Percentiles rank a stretch among this genome's conserved stretches.
Conservation (phyloP, 2,888 invertebrate genomes). For the Ethmia dodecea region DNA sequence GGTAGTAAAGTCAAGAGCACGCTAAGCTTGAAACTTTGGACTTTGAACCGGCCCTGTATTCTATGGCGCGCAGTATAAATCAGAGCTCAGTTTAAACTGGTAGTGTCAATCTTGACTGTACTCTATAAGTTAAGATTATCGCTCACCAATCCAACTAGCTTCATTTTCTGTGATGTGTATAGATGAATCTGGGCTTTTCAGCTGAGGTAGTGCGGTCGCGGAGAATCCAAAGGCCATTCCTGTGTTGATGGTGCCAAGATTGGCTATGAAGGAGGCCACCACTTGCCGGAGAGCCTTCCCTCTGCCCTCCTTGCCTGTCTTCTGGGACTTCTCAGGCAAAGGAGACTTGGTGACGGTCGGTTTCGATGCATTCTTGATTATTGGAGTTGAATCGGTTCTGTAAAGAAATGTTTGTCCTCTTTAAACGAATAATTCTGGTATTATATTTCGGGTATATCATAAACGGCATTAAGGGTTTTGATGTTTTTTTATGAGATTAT, state of each 20-base stretch:
- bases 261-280: conserved; percentile 80
- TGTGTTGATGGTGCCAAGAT: conserved; percentile 83
- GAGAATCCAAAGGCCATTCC: conserved; percentile 85
- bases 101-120: too few relatives aligned
- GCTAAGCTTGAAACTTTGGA: too few relatives aligned
- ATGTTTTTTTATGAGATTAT: too few relatives aligned
- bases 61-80: too few relatives aligned
- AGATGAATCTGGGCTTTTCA: conserved; percentile 62
- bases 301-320: conserved; percentile 45
- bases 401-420: conserved; percentile 24
- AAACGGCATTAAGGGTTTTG: too few relatives aligned
- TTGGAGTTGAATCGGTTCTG: conserved; percentile 59
- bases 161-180: conserved; percentile 75
- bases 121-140: too few relatives aligned
- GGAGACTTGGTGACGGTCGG: conserved; percentile 43
- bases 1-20: too few relatives aligned
- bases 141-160: conserved; percentile 83
- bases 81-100: too few relatives aligned
- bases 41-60: too few relatives aligned
- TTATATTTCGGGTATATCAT: too few relatives aligned
- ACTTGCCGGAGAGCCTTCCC: conserved; percentile 76
- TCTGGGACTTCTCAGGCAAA: conserved; percentile 28
- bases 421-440: too few relatives aligned
- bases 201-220: conserved; percentile 80
- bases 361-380: conserved; percentile 54